Conservation (phyloP, 2,113 vertebrate species). For the Pterocles gutturalis region DNA sequence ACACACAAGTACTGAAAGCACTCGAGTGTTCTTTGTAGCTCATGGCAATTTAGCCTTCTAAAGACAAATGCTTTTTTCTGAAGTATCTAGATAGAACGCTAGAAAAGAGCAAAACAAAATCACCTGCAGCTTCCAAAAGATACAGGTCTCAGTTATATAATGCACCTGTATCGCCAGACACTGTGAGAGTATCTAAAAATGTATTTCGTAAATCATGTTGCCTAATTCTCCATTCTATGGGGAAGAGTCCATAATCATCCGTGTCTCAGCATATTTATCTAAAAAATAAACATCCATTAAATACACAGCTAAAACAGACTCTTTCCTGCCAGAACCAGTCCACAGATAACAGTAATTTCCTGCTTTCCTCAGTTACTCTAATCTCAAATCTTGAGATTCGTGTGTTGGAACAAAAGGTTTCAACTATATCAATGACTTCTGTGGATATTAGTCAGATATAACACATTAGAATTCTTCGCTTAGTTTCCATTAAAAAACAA, state of each 20-base stretch:
- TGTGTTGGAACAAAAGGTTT: not conserved
- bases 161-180: not conserved
- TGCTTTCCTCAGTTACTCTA: not conserved
- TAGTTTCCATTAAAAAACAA: not conserved
- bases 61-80: not conserved
- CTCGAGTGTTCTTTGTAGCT: not conserved
- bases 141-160: not conserved
- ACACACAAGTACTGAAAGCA: not conserved
- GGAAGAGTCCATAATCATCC: not conserved
- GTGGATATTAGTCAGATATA: not conserved
- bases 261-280: not conserved
- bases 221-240: not conserved
- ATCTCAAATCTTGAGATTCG: not conserved
- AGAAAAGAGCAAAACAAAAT: not conserved
- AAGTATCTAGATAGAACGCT: not conserved
- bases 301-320: not conserved
- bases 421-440: not conserved
- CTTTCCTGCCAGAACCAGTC: not conserved
- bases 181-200: not conserved
- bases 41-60: not conserved
- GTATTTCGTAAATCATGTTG: not conserved
- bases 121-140: not conserved
- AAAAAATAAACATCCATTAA: not conserved
- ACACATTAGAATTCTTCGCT: not conserved
- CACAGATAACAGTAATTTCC: not conserved